These are phyloP conservation scores for Operophtera brumata DNA, from an alignment of 2,888 invertebrate genomes.

Conservation along the genomic window DNA sequence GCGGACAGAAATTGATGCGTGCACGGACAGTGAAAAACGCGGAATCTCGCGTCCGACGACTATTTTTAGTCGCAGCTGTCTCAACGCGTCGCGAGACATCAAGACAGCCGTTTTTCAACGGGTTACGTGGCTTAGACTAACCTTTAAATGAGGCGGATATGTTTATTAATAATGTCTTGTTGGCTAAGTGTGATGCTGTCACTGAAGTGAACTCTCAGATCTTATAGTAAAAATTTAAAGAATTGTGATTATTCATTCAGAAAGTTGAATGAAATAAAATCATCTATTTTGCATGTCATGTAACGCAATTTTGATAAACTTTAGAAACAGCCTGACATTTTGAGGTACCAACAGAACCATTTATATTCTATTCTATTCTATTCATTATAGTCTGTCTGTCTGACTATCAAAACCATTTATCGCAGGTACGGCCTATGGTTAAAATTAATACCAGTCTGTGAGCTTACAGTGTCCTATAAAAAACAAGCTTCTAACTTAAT, in stretches of 20 bases:
- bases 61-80: constrained; percentile 76
- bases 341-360: too few species aligned
- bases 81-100: constrained; percentile 58
- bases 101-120: constrained; percentile 50
- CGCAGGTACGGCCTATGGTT: too few species aligned
- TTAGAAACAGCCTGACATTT: too few species aligned
- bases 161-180: constrained; percentile 33
- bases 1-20: constrained; percentile 77
- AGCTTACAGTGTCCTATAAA: too few species aligned
- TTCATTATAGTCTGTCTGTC: too few species aligned
- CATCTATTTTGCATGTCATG: too few species aligned
- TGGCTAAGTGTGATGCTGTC: constrained; percentile 22
- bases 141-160: constrained; percentile 36
- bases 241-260: not conserved
- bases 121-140: constrained; percentile 42
- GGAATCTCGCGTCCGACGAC: constrained; percentile 67
- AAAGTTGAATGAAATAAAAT: not conserved
- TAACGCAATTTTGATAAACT: too few species aligned
- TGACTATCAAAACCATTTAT: too few species aligned
- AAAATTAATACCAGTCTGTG: too few species aligned
- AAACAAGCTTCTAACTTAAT: too few species aligned
- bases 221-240: not conserved
- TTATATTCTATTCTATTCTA: too few species aligned
- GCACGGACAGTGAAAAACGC: constrained; percentile 78
- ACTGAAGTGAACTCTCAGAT: not conserved